Evolutionary conservation across 2,797 vertebrate genomes (phyloP), one percentile per base, ranked within the genome.

Genomic region (Liparis tanakae): DNA sequence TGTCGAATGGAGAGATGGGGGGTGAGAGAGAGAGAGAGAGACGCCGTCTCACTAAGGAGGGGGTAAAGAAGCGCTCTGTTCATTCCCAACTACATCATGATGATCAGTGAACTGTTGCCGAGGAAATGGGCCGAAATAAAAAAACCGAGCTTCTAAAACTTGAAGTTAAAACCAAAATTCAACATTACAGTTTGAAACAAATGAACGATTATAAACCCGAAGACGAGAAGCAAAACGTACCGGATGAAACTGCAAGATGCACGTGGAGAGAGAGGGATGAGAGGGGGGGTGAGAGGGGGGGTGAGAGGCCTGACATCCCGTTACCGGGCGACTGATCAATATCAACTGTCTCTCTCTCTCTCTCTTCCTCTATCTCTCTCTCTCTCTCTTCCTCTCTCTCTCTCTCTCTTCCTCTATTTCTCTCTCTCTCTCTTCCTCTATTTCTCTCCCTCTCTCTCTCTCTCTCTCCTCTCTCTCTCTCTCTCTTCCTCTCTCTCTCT

Each of bases 191-290:
- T 79, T 81, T 74, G 65, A 71, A 86, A 79, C 66, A 73, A 81
- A 82, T 86, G 69, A 83, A 71, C 77, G 81, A 69, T 82, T 30
- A 30, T 30, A 80, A 77, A 70, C 70, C 39, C 61, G 25, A 43
- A 76, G 61, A 84, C 81, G 81, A 72, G 79, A 86, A 79, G 77
- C 48, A 80, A 30, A 73, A 84, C 77, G 68, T 33, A 54, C 72
- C 79, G 50, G 74, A 86, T 77, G 53, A 83, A 83, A 83, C 67
- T 72, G 67, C 41, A 41, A 56, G 76, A 64, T 77, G 51, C 70
- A 80, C 68, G 25, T 41, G 67, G 59, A 75, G 77, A 67, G 67
- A 17, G 59, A 61, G 44, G 43, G 61, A 71, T 20, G 37, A 61
- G 67, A 76, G 62, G 60, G 58, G 25, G 25, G 25, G 25, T 30